Evolutionary conservation across 2,888 invertebrate species (phyloP).

Genomic region (Acrobasis consociella): DNA sequence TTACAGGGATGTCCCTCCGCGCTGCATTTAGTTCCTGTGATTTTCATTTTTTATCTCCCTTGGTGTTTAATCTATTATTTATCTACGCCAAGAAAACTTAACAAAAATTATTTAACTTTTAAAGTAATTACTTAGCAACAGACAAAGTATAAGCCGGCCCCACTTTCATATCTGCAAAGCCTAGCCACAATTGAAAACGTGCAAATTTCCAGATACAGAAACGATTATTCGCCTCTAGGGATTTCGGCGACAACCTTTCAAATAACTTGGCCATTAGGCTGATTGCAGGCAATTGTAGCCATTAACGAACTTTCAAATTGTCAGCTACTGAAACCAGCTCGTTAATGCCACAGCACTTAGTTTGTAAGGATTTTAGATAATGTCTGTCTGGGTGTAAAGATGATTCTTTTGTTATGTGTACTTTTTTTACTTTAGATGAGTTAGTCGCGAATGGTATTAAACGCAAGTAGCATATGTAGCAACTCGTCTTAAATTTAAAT

Average conservation of each 20-base stretch:
- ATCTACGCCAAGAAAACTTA: too few species aligned
- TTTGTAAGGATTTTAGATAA: constrained; percentile 15
- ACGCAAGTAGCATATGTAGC: too few species aligned
- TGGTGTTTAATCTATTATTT: too few species aligned
- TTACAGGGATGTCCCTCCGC: too few species aligned
- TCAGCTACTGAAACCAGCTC: constrained; percentile 43
- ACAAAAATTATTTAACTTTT: too few species aligned
- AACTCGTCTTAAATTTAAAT: too few species aligned
- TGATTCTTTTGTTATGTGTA: neutral
- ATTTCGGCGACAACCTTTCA: constrained; percentile 38
- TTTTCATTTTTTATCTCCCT: too few species aligned
- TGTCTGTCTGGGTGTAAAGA: neutral
- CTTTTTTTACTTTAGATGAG: neutral
- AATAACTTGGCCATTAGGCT: constrained; percentile 49
- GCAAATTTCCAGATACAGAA: neutral
- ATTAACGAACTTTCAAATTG: constrained; percentile 48
- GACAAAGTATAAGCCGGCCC: too few species aligned
- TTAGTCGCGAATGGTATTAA: too few species aligned
- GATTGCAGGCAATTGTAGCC: constrained; percentile 52
- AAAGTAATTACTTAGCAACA: too few species aligned
- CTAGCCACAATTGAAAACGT: neutral
- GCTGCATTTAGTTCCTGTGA: too few species aligned
- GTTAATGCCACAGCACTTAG: constrained; percentile 29
- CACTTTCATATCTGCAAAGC: too few species aligned
- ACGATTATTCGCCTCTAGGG: constrained; percentile 22